Base-by-base conservation (phyloP, 2,888 invertebrate genomes). In the Cephalotes varians region DNA sequence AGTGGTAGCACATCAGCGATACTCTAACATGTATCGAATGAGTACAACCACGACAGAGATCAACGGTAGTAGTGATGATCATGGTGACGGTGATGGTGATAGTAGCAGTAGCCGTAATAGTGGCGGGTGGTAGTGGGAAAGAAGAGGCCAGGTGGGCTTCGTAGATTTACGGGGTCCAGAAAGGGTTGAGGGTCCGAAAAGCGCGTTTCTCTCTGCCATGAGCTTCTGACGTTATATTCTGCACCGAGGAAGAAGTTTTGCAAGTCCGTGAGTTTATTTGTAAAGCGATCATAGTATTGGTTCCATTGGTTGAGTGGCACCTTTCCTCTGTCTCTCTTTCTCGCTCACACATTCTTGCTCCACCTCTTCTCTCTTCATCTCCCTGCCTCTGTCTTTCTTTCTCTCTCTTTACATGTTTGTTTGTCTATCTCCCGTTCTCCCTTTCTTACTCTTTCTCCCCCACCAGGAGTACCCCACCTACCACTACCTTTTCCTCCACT, bases 171-270 rank as follows among this genome's bases (percentile, higher is more conserved):
- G 80, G 72, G 72, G 79, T 60, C 82, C 85, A 85, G 87, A 90
- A 90, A 90, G 90, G 90, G 90, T 90, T 90, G 87, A 86, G 88
- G 90, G 85, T 84, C 84, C 86, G 81, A 83, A 90, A 87, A 83
- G 85, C 81, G 74, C 85, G 86, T 85, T 84, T 85, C 95, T 95
- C 95, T 95, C 95, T 95, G 95, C 95, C 95, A 83, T 83, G n/a
- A n/a, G n/a, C 84, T 87, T 58, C 77, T 86, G 77, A 71, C 84
- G 86, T 77, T 87, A 86, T 87, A 87, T 56, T 51, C 47, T 67
- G 77, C 83, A 76, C 64, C 74, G 81, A 82, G 82, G 87, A 89
- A 83, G 84, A 89, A 84, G 77, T 76, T 81, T 85, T 73, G 80
- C 84, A 81, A 87, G 86, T 82, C 86, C 77, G 85, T 81, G 88